A percentile compares a stretch with the other conserved stretches of the same genome.
These are phyloP conservation scores for Tamias sibiricus DNA, from an alignment of 2,113 vertebrate species.

Conservation along the genomic window DNA sequence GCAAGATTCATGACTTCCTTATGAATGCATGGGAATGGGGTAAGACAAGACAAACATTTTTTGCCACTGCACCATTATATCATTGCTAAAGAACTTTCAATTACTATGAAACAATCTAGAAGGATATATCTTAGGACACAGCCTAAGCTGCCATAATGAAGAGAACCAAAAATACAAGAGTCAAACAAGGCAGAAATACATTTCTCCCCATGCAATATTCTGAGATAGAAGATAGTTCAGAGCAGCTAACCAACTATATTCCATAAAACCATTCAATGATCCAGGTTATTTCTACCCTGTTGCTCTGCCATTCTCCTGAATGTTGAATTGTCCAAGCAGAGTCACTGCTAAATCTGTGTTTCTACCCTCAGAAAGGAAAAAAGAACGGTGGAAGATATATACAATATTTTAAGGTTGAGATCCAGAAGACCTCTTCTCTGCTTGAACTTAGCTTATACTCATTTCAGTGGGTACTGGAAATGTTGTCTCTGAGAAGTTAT, in stretches of 20 bases:
- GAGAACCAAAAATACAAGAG: background rate
- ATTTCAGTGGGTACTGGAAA: background rate
- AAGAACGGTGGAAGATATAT: background rate
- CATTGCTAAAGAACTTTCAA: constrained; percentile 29
- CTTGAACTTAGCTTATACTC: background rate
- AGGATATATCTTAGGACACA: background rate
- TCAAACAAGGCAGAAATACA: background rate
- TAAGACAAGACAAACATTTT: background rate
- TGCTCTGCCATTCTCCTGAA: background rate
- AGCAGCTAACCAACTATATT: background rate
- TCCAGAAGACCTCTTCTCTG: background rate
- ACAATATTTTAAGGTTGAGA: background rate
- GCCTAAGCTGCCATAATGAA: background rate
- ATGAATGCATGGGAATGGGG: background rate
- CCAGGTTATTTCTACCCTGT: background rate
- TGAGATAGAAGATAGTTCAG: constrained; percentile 16
- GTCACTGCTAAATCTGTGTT: background rate
- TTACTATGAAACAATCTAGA: constrained; percentile 18
- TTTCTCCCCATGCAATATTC: background rate
- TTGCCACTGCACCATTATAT: background rate
- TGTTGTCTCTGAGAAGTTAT: background rate
- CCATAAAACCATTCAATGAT: background rate
- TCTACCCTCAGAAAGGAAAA: constrained; percentile 29
- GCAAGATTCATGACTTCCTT: background rate
- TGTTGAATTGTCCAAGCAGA: background rate